phyloP scores from a whole-genome alignment of 35 echinoderm and acorn worm species.

The Ptychodera flava region DNA sequence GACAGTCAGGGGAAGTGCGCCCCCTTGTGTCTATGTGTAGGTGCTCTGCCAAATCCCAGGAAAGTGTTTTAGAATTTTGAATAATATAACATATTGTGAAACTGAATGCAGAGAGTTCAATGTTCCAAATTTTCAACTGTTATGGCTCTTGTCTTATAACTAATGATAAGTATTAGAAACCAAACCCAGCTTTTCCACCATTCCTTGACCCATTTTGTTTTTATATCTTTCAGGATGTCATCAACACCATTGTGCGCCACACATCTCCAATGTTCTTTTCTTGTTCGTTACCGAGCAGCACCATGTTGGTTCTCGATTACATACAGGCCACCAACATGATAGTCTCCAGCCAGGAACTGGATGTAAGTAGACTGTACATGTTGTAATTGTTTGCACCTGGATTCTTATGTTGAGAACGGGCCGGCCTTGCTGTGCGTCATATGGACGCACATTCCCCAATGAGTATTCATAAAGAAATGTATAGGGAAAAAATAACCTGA shows the following conservation, averaged over 20 bases:
- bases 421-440: background rate
- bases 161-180: background rate
- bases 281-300: constrained; percentile 76
- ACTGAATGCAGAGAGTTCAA: too few species aligned
- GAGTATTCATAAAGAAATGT: too few species aligned
- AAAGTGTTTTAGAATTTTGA: too few species aligned
- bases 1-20: too few species aligned
- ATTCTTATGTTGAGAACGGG: background rate
- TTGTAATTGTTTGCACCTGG: background rate
- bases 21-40: too few species aligned
- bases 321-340: constrained; percentile 99
- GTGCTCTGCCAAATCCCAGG: too few species aligned
- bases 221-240: constrained; percentile 56
- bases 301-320: constrained; percentile 81
- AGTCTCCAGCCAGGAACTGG: constrained; percentile 50
- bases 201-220: too few species aligned
- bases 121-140: background rate
- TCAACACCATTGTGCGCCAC: constrained; percentile 86
- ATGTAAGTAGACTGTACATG: constrained; percentile 27
- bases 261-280: constrained; percentile 83
- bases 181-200: background rate
- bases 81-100: too few species aligned
- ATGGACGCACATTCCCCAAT: background rate
- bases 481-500: too few species aligned
- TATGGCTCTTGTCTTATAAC: background rate